Conservation (phyloP, 92 coral and sea anemone species). For the Phymanthus crucifer region DNA sequence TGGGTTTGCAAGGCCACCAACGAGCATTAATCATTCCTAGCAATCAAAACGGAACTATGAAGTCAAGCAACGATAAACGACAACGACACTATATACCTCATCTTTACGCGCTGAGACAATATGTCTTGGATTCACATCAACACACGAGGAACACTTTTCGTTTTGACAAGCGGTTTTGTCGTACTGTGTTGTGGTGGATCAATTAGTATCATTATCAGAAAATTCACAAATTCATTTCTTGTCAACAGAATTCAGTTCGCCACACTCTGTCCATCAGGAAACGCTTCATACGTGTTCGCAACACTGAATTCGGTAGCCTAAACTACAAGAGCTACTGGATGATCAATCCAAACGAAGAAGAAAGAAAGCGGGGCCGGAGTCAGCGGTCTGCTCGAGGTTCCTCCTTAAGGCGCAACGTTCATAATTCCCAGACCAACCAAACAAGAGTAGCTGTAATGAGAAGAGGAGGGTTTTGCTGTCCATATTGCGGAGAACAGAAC, state of each 20-base stretch:
- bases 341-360: background rate
- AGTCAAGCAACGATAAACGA: too few relatives aligned
- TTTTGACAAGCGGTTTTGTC: too few relatives aligned
- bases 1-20: too few relatives aligned
- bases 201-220: too few relatives aligned
- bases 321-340: constrained; percentile 46
- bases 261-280: constrained; percentile 52
- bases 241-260: constrained; percentile 24
- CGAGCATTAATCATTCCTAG: too few relatives aligned
- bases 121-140: too few relatives aligned
- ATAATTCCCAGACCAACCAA: background rate
- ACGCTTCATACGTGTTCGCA: constrained; percentile 40
- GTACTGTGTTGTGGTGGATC: too few relatives aligned
- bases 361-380: background rate
- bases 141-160: too few relatives aligned
- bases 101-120: too few relatives aligned
- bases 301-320: constrained; percentile 20
- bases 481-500: background rate
- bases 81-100: too few relatives aligned
- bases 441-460: background rate
- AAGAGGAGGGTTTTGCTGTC: background rate
- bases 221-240: too few relatives aligned
- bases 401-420: background rate
- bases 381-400: background rate
- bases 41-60: too few relatives aligned